Evolutionary conservation across 2,113 vertebrate species (phyloP), one percentile per base, ranked within the genome.

Genomic region (Hiodon tergisus): DNA sequence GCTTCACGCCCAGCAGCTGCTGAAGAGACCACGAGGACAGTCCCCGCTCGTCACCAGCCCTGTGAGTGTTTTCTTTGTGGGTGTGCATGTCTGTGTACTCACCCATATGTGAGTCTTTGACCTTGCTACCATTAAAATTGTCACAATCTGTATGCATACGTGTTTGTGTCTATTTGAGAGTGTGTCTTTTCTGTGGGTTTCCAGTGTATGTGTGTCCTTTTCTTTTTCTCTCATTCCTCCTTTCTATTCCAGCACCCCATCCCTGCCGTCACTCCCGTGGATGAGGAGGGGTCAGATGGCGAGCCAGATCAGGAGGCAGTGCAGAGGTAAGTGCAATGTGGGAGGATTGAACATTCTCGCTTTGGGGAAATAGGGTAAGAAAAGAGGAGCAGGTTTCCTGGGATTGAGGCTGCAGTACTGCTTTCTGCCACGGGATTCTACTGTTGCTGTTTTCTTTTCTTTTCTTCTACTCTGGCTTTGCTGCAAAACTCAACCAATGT

Each of bases 281-380:
- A 99, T 10, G 97, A 99, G 88, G 97, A 99, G 87, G 94, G 94
- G 77, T 98, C 97, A 0, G 97, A 99, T 0, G 96, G 96, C 79
- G 97, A 99, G 83, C 97, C 96, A 0, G 96, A 99, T 71, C 96
- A 97, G 83, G 97, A 99, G 75, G 97, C 96, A 6, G 97, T 98
- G 86, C 96, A 99, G 92, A 97, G 97, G 96, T 99, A 93, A 94
- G 82, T 81, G 13, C 50, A 6, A 13, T 74, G 55, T 13, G 65
- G 59, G 63, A 54, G 75, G 74, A 74, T 74, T 67, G 69, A 75
- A 72, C 73, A 65, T 69, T 85, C 86, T 85, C 85, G 87, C 86
- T 65, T 67, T 68, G 55, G 55, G 63, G 31, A 46, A 54, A 47
- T 54, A 55, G 73, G 73, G 73, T 51, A 54, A 58, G 73, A 57